Base-by-base conservation (phyloP, 2,888 invertebrate genomes). In the Phortica okadai region DNA sequence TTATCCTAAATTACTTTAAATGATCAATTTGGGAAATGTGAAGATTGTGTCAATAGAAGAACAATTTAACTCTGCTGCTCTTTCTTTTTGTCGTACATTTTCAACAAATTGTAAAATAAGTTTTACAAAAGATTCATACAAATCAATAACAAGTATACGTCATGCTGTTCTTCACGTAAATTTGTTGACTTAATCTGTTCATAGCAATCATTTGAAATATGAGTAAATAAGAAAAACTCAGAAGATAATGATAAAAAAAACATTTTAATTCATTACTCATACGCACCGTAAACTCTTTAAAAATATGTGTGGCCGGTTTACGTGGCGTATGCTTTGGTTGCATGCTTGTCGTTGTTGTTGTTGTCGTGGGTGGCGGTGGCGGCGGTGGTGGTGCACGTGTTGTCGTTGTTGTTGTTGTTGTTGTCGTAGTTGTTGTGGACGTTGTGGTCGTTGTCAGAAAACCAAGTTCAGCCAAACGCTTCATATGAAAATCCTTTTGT, bases 401-500 rank as follows among this genome's bases (percentile, higher is more conserved):
- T 8, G 81, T 88, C 59, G 89, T 87, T 8, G 87, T 85, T 10
- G 88, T 87, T 16, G 33, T 93, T 0, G 93, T 93, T 90, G 91
- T 93, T 90, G 84, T 93, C 90, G 92, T 93, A 89, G 92, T 93
- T 84, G 91, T 90, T 0, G 91, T 91, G 6, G 91, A 91, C 7
- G 92, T 90, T 62, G 92, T 91, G 8, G 92, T 92, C 16, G 93
- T 93, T 42, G 92, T 92, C 59, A 92, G 88, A 82, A 92, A 91
- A 66, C 92, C 92, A 80, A 92, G 88, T 88, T 93, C 93, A 44
- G 93, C 92, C 77, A 92, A 91, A 80, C 92, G 93, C 85, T 92
- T 93, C 90, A 94, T 93, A 89, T 97, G 97, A 91, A 95, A 97
- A 92, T 97, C 96, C 90, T 96, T 96, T 92, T 97, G 97, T 14